These are phyloP conservation scores for Cephalopachus bancanus DNA, from an alignment of 2,797 vertebrate genomes.

Conservation along the genomic window DNA sequence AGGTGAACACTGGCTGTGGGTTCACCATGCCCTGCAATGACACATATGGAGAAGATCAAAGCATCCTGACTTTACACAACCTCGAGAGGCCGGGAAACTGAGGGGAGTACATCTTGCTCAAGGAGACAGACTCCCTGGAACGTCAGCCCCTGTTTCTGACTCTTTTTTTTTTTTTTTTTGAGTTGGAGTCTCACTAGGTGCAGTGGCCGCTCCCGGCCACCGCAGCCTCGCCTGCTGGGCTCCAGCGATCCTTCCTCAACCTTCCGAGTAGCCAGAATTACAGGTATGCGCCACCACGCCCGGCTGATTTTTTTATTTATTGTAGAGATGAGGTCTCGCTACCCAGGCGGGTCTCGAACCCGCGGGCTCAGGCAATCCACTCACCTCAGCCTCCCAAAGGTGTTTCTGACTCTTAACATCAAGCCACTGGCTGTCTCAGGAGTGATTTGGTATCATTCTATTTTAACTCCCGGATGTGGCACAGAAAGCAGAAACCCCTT, in stretches of 20 bases:
- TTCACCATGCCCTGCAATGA: neutral
- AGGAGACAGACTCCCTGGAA: neutral
- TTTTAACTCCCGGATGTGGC: constrained; percentile 69
- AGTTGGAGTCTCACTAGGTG: no score
- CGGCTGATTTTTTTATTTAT: no score
- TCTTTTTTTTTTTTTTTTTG: neutral
- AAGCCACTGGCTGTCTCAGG: neutral
- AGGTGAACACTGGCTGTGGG: neutral
- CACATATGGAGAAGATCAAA: neutral
- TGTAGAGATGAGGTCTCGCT: no score
- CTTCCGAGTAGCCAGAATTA: no score
- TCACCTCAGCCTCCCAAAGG: no score
- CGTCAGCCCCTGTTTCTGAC: neutral
- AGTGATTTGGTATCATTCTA: constrained; percentile 48
- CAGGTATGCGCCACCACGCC: no score
- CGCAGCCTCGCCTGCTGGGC: no score
- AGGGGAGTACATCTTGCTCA: neutral
- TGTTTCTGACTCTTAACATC: constrained; percentile 56
- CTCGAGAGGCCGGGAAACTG: neutral
- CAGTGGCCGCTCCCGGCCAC: no score
- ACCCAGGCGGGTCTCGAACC: no score
- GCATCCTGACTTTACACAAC: neutral
- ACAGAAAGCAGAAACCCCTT: constrained; percentile 46
- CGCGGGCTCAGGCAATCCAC: no score
- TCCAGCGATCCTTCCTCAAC: no score